Conservation (phyloP, 2,888 invertebrate genomes). For the Hetaerina titia region DNA sequence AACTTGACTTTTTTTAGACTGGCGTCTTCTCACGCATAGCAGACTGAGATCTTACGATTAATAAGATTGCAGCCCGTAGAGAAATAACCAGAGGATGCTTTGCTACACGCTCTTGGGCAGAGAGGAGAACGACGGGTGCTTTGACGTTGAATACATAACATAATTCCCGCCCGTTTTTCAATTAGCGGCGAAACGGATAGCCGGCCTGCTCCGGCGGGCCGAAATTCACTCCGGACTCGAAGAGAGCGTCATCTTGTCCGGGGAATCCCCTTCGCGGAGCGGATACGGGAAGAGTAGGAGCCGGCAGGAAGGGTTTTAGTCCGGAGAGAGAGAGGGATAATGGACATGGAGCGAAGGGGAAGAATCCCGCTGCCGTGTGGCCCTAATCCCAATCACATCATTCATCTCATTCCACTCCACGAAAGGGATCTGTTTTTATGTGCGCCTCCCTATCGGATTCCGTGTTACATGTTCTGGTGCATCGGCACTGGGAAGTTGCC, state of each 20-base stretch:
- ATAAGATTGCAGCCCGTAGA: too few relatives aligned
- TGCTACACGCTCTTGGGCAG: too few relatives aligned
- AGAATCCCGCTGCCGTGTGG: not conserved
- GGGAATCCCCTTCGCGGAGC: not conserved
- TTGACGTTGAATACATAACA: too few relatives aligned
- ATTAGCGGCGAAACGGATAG: too few relatives aligned
- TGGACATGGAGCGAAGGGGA: not conserved
- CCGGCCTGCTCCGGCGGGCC: not conserved
- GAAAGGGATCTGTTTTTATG: not conserved
- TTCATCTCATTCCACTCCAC: not conserved
- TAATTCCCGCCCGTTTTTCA: too few relatives aligned
- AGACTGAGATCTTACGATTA: too few relatives aligned
- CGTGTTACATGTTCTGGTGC: slow-evolving; percentile 18
- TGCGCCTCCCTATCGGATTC: not conserved
- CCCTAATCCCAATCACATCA: not conserved
- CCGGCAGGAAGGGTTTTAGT: not conserved
- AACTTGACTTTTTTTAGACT: too few relatives aligned
- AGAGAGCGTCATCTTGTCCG: too few relatives aligned
- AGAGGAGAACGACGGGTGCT: too few relatives aligned
- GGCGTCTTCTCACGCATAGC: too few relatives aligned
- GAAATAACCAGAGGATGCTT: too few relatives aligned
- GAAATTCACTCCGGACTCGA: not conserved
- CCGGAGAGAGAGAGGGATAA: not conserved
- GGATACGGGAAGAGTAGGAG: too few relatives aligned
- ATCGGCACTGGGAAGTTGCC: not conserved